phyloP scores from a whole-genome alignment of 2,113 vertebrate species.

The Mormoops blainvillei region DNA sequence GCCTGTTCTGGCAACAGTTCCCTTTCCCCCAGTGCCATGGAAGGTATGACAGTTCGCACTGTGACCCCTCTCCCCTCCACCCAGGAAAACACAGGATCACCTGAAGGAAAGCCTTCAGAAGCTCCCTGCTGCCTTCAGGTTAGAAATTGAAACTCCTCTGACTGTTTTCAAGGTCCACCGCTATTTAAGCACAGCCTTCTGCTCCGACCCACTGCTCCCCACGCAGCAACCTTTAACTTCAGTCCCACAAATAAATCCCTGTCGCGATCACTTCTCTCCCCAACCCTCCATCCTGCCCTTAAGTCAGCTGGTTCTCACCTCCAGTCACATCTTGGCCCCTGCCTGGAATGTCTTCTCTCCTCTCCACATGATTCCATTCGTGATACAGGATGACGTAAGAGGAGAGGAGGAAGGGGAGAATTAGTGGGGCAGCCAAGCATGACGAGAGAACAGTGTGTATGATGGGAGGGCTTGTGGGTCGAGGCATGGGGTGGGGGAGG shows the following conservation, averaged over 20 bases:
- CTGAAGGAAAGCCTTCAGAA: not conserved
- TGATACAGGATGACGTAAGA: not conserved
- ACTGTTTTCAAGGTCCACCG: not conserved
- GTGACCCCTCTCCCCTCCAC: fast-evolving
- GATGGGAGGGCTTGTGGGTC: not conserved
- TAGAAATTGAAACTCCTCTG: not conserved
- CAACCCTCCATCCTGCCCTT: not conserved
- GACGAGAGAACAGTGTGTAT: not conserved
- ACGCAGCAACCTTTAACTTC: not conserved
- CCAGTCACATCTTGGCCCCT: not conserved
- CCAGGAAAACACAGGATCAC: not conserved
- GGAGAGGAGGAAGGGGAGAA: not conserved
- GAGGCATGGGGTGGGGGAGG: no score
- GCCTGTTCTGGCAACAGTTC: not conserved
- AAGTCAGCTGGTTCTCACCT: not conserved
- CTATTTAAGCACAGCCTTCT: not conserved
- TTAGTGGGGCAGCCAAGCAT: no score
- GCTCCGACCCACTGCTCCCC: not conserved
- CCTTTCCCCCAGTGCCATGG: not conserved
- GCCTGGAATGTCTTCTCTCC: not conserved
- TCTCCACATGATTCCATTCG: not conserved
- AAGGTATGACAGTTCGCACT: not conserved
- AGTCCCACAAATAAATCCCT: not conserved
- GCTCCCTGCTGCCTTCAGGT: not conserved
- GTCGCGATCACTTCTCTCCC: not conserved